A percentile compares a stretch with the other conserved stretches of the same genome.
These are phyloP conservation scores for Drosophila aff. DNA, from an alignment of 1,140 invertebrate species.

Conservation along the genomic window DNA sequence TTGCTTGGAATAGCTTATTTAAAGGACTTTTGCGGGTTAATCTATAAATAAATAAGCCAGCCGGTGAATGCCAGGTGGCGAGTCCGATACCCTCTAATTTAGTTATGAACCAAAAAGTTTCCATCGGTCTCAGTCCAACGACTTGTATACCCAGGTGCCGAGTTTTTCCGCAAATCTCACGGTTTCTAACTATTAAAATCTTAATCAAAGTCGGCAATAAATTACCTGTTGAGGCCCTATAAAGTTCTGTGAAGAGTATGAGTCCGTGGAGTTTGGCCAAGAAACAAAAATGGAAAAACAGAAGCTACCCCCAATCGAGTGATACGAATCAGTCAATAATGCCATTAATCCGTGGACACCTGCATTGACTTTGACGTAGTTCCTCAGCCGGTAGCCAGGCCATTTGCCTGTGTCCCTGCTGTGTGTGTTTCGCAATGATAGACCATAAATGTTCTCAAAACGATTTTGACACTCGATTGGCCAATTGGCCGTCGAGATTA, in stretches of 20 bases:
- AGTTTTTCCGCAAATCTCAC: not conserved
- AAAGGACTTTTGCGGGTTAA: constrained; percentile 23
- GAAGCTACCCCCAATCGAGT: constrained; percentile 35
- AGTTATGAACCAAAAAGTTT: constrained; percentile 5
- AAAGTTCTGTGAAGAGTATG: constrained; percentile 7
- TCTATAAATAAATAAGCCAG: constrained; percentile 13
- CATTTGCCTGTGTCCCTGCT: constrained; percentile 29
- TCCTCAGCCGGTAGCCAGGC: constrained; percentile 7
- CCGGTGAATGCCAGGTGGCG: not conserved
- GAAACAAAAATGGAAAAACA: not conserved
- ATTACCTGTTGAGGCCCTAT: not conserved
- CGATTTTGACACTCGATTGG: constrained; percentile 56
- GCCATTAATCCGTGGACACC: constrained; percentile 38
- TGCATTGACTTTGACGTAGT: constrained; percentile 38
- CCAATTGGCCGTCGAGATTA: constrained; percentile 64
- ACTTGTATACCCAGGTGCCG: not conserved
- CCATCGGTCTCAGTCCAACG: not conserved
- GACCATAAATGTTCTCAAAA: constrained; percentile 46
- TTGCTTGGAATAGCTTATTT: constrained; percentile 20
- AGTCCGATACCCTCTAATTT: constrained; percentile 22
- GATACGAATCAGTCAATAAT: constrained; percentile 37
- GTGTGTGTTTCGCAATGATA: constrained; percentile 38
- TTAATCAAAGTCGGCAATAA: constrained; percentile 26
- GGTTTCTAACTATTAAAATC: constrained; percentile 12
- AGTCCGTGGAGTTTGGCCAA: not conserved